Conservation (phyloP, 2,113 vertebrate genomes). For the Galbula dea region DNA sequence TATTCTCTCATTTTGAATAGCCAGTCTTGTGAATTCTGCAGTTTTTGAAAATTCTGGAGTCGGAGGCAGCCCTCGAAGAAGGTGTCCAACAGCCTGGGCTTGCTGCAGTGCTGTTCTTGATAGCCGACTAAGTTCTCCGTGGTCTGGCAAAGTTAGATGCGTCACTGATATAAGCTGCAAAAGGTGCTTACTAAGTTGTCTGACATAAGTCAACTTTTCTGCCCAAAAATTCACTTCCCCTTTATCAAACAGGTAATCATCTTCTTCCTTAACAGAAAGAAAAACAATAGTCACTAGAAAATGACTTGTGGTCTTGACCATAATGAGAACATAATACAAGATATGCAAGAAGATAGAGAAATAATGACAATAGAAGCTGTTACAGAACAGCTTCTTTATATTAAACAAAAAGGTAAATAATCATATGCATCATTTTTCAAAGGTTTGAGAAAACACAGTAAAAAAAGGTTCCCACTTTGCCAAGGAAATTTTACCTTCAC, state of each 20-base stretch:
- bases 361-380: background rate
- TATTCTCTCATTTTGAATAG: constrained; percentile 77
- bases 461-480: background rate
- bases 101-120: constrained; percentile 50
- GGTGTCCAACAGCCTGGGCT: constrained; percentile 34
- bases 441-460: background rate
- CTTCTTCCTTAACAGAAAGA: constrained; percentile 78
- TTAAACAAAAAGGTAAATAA: background rate
- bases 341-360: background rate
- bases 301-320: background rate
- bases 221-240: constrained; percentile 92
- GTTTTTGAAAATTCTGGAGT: constrained; percentile 85
- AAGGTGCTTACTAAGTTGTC: constrained; percentile 80
- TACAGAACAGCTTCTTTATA: background rate
- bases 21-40: constrained; percentile 77
- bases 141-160: background rate
- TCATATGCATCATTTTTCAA: background rate
- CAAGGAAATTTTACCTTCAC: background rate
- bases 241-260: constrained; percentile 90
- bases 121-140: constrained; percentile 47
- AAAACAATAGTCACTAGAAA: background rate
- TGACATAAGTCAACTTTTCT: constrained; percentile 82
- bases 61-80: constrained; percentile 72
- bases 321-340: background rate
- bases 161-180: constrained; percentile 45